A percentile compares a stretch with the other conserved stretches of the same genome.
These are phyloP conservation scores for Callospermophilus lateralis DNA, from an alignment of 2,113 vertebrate species.

Conservation along the genomic window DNA sequence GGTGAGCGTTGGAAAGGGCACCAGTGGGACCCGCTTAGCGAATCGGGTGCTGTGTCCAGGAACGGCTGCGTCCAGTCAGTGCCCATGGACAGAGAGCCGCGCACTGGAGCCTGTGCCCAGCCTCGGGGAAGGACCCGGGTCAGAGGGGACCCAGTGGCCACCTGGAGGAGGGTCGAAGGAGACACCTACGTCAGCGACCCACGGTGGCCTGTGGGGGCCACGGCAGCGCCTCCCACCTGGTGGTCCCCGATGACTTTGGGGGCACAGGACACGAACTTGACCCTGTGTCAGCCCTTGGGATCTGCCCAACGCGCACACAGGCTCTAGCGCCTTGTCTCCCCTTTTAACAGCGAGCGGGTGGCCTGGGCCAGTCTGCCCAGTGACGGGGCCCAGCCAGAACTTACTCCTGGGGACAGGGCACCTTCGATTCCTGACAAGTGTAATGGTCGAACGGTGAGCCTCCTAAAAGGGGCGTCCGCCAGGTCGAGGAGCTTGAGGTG, in stretches of 20 bases:
- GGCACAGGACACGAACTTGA: not conserved
- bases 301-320: no score
- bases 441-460: not conserved
- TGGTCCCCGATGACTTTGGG: not conserved
- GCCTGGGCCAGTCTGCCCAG: not conserved
- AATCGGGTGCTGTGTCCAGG: not conserved
- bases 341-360: no score
- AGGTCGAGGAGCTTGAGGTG: not conserved
- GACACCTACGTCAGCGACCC: fast-evolving
- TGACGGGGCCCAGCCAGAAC: not conserved
- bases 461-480: not conserved
- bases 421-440: not conserved
- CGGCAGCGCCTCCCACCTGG: fast-evolving
- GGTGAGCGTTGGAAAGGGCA: no score
- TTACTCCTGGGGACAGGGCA: no score
- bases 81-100: not conserved
- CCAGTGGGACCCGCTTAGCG: not conserved
- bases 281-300: no score
- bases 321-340: no score
- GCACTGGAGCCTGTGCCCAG: not conserved
- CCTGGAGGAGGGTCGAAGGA: not conserved
- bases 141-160: not conserved
- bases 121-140: no score
- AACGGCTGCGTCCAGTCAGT: not conserved
- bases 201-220: not conserved